These are phyloP conservation scores for Labeo calbasu DNA, from an alignment of 2,797 vertebrate genomes.

Conservation along the genomic window DNA sequence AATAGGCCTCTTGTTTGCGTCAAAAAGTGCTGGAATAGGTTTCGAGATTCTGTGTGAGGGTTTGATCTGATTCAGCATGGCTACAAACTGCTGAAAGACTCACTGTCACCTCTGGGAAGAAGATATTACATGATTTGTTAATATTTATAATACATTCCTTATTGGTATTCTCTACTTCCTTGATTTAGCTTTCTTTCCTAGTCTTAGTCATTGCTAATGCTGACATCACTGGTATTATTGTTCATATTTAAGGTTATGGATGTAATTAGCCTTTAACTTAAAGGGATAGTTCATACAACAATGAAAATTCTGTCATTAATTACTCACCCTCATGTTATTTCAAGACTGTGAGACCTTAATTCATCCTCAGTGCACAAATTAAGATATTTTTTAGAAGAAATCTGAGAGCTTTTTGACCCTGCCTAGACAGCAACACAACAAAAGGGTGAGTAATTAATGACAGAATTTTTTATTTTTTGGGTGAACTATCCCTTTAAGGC, in stretches of 20 bases:
- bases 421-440: no score
- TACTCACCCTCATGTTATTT: no score
- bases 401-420: no score
- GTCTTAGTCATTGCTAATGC: neutral
- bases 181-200: slow-evolving; percentile 32
- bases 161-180: neutral
- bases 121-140: slow-evolving; percentile 1
- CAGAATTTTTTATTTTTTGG: no score
- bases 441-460: no score
- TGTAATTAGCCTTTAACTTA: slow-evolving; percentile 1
- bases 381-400: no score
- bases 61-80: neutral
- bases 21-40: neutral
- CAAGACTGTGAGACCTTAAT: no score
- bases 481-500: no score
- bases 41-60: neutral
- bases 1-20: neutral
- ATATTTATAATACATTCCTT: neutral
- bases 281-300: no score
- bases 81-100: neutral
- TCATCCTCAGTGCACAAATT: no score
- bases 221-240: neutral
- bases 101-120: neutral
- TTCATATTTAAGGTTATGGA: neutral
- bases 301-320: no score